Evolutionary conservation across 1,140 invertebrate species (phyloP).

Genomic region (Araneus ventricosus): DNA sequence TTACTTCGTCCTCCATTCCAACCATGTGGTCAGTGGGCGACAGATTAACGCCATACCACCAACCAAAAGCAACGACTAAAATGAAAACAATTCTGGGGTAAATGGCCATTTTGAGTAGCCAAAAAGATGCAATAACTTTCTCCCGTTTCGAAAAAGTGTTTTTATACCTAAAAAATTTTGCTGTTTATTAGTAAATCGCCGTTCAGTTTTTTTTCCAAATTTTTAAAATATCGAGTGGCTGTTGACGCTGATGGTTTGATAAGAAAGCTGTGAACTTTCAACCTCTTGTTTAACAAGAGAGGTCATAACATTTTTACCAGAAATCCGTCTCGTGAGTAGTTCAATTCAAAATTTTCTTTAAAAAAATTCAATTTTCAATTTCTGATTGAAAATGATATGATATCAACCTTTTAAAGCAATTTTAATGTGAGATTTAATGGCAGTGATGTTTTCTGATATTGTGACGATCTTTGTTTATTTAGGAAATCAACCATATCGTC

Average conservation of each 20-base stretch:
- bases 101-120: background rate
- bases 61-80: background rate
- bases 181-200: background rate
- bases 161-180: constrained; percentile 13
- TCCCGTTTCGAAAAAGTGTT: background rate
- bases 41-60: background rate
- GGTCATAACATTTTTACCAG: background rate
- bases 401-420: background rate
- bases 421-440: too few relatives aligned
- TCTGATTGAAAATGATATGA: background rate
- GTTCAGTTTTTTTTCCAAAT: background rate
- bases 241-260: background rate
- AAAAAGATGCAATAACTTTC: background rate
- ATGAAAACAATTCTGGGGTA: constrained; percentile 7
- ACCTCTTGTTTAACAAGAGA: background rate
- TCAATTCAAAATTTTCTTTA: background rate
- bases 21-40: background rate
- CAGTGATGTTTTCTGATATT: too few relatives aligned
- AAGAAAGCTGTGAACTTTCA: background rate
- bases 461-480: too few relatives aligned
- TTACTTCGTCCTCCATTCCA: background rate
- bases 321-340: background rate
- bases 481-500: too few relatives aligned
- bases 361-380: background rate
- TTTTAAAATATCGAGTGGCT: constrained; percentile 26